phyloP scores from a whole-genome alignment of 2,888 invertebrate genomes.

The Thereva unica region DNA sequence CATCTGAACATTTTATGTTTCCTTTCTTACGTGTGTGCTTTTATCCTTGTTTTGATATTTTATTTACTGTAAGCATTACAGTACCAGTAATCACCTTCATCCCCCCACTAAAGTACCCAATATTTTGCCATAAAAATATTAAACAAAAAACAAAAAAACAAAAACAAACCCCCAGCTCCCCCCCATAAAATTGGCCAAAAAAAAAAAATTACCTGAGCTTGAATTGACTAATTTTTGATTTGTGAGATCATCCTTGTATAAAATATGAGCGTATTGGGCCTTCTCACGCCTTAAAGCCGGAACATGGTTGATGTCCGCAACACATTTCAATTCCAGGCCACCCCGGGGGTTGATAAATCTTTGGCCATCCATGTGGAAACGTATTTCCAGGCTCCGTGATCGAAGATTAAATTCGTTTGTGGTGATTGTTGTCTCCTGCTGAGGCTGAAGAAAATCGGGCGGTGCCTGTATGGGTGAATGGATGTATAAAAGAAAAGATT shows the following conservation, averaged over 20 bases:
- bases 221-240: constrained; percentile 54
- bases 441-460: constrained; percentile 49
- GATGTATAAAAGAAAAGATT: constrained; percentile 10
- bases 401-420: constrained; percentile 53
- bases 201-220: constrained; percentile 48
- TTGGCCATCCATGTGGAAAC: constrained; percentile 53
- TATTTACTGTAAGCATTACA: too few relatives aligned
- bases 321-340: constrained; percentile 50
- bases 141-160: constrained; percentile 7
- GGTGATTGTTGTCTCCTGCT: constrained; percentile 51
- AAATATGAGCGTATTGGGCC: constrained; percentile 48
- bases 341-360: constrained; percentile 48
- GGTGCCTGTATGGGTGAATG: constrained; percentile 45
- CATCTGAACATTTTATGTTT: too few relatives aligned
- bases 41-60: too few relatives aligned
- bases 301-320: constrained; percentile 53
- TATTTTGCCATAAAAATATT: not conserved
- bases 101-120: too few relatives aligned
- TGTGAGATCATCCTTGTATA: constrained; percentile 51
- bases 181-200: constrained; percentile 17
- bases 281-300: constrained; percentile 50
- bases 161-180: too few relatives aligned
- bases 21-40: too few relatives aligned
- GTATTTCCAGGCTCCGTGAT: constrained; percentile 51
- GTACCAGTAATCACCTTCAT: too few relatives aligned